Percentiles rank a stretch among this genome's conserved stretches.
Evolutionary conservation across 2,888 invertebrate species (phyloP).

Genomic region (Dicyrtoma fusca): DNA sequence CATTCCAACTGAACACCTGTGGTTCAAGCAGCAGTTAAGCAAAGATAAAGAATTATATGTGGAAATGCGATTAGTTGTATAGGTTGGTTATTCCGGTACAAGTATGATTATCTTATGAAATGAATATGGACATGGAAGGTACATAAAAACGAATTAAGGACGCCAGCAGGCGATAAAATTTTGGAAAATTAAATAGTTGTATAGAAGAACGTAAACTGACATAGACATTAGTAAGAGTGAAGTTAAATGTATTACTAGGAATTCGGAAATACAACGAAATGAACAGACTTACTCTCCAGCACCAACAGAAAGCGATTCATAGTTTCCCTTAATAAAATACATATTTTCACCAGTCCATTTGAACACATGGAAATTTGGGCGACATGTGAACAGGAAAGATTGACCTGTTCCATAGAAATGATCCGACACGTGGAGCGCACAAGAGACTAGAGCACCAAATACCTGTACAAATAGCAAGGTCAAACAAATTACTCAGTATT

Average conservation of each 20-base stretch:
- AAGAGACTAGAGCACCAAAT: conserved; percentile 93
- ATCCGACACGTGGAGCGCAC: conserved; percentile 88
- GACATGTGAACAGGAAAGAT: conserved; percentile 87
- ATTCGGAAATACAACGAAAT: neutral
- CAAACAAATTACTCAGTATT: neutral
- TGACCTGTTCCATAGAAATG: conserved; percentile 95
- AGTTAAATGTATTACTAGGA: neutral
- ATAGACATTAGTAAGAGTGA: too few relatives aligned
- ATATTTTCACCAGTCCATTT: conserved; percentile 99
- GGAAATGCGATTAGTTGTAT: too few relatives aligned
- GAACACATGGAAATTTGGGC: conserved; percentile 82
- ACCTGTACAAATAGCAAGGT: conserved; percentile 27
- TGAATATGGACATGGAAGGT: too few relatives aligned
- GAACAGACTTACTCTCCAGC: conserved; percentile 91
- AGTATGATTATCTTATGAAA: too few relatives aligned
- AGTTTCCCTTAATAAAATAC: conserved; percentile 96
- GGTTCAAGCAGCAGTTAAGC: too few relatives aligned
- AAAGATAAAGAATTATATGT: too few relatives aligned
- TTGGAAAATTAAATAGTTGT: too few relatives aligned
- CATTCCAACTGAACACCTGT: too few relatives aligned
- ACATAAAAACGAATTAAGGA: too few relatives aligned
- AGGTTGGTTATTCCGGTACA: too few relatives aligned
- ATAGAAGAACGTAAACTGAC: neutral
- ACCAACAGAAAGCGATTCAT: conserved; percentile 91
- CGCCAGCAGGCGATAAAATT: too few relatives aligned